phyloP scores from a whole-genome alignment of 2,113 vertebrate species.

The Pseudopipra pipra region DNA sequence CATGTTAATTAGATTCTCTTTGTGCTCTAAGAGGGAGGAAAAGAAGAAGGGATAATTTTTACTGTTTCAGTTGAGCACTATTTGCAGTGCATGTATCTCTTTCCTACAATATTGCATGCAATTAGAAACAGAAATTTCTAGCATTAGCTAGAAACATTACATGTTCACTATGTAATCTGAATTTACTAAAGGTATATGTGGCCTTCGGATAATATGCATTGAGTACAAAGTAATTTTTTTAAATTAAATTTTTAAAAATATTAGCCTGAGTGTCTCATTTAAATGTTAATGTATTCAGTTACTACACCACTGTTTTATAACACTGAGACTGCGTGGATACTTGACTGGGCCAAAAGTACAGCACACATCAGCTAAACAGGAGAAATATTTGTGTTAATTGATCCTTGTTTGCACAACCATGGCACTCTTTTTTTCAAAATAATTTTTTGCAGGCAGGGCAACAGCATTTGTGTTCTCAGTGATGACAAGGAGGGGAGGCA shows the following conservation, averaged over 20 bases:
- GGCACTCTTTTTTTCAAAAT: neutral
- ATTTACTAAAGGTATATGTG: conserved; percentile 5
- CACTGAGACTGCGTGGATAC: neutral
- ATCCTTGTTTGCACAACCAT: neutral
- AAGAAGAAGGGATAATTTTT: conserved; percentile 37
- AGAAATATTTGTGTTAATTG: neutral
- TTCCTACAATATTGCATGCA: neutral
- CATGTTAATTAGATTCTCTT: conserved; percentile 74
- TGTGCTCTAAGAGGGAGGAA: conserved; percentile 14
- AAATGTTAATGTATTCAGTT: neutral
- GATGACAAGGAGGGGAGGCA: neutral
- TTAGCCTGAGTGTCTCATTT: neutral
- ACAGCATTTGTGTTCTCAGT: neutral
- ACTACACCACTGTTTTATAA: neutral
- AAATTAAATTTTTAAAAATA: neutral
- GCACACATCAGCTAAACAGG: neutral
- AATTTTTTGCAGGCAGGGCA: neutral
- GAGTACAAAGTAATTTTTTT: neutral
- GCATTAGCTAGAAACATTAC: neutral
- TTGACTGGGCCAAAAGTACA: neutral
- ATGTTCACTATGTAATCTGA: neutral
- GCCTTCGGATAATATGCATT: neutral
- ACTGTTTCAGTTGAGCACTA: conserved; percentile 23
- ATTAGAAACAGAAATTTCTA: conserved; percentile 28
- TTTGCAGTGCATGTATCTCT: neutral